Percentiles rank a stretch among this genome's conserved stretches.
Evolutionary conservation across 2,888 invertebrate genomes (phyloP).

Genomic region (Sphaerophoria taeniata): DNA sequence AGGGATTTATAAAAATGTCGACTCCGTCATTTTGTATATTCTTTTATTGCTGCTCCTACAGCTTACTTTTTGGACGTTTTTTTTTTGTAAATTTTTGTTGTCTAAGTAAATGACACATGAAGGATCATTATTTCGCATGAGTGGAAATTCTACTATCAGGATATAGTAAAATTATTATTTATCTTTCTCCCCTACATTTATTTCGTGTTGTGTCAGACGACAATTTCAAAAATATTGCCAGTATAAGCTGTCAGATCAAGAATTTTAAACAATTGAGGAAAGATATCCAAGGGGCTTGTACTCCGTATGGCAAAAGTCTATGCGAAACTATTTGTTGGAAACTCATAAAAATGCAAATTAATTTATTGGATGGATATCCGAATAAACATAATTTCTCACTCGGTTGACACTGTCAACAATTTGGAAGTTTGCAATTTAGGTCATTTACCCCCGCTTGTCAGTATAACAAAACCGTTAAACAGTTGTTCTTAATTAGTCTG

Average conservation of each 20-base stretch:
- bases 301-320: too few relatives aligned
- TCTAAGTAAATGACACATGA: constrained; percentile 54
- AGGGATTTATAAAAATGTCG: constrained; percentile 33
- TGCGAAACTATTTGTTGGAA: too few relatives aligned
- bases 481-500: constrained; percentile 11
- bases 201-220: background rate
- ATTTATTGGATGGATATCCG: too few relatives aligned
- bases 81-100: constrained; percentile 1
- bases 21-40: constrained; percentile 33
- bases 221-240: background rate
- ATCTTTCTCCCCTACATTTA: background rate
- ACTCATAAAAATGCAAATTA: too few relatives aligned
- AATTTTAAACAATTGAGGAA: too few relatives aligned
- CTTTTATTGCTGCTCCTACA: constrained; percentile 1
- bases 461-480: background rate
- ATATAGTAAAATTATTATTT: constrained; percentile 21
- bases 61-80: constrained; percentile 2
- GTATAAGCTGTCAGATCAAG: too few relatives aligned
- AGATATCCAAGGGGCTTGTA: too few relatives aligned
- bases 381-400: too few relatives aligned
- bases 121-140: constrained; percentile 61
- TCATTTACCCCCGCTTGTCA: background rate
- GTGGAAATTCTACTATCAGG: constrained; percentile 43
- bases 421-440: background rate
- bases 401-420: too few relatives aligned